Percentiles rank a stretch among this genome's conserved stretches.
Evolutionary conservation across 2,888 invertebrate species (phyloP).

Genomic region (Heliconius ethilla): DNA sequence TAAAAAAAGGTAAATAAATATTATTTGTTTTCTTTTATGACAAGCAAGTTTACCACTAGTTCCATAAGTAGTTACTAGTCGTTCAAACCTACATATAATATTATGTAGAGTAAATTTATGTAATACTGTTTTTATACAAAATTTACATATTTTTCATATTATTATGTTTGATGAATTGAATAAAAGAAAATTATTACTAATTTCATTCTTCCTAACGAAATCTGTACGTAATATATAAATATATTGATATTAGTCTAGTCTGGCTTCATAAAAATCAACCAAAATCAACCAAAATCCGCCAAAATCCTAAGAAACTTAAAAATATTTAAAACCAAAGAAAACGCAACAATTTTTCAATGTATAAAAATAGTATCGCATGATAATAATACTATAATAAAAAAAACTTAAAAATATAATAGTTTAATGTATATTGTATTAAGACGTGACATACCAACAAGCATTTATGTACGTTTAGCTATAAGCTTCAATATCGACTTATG

Average conservation of each 20-base stretch:
- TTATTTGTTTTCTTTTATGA: slow-evolving; percentile 1
- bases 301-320: slow-evolving; percentile 17
- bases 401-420: no score
- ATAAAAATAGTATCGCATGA: slow-evolving; percentile 54
- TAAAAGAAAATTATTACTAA: neutral
- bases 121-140: slow-evolving; percentile 45
- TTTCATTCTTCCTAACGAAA: neutral
- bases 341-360: slow-evolving; percentile 24
- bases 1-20: no score
- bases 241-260: slow-evolving; percentile 2
- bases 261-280: neutral
- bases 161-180: neutral
- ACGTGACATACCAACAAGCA: slow-evolving; percentile 72
- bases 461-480: slow-evolving; percentile 60
- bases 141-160: neutral
- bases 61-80: slow-evolving; percentile 45
- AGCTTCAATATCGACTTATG: slow-evolving; percentile 56
- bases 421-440: slow-evolving; percentile 39
- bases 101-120: neutral
- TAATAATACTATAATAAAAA: slow-evolving; percentile 42
- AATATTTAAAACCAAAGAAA: slow-evolving; percentile 25
- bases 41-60: slow-evolving; percentile 33
- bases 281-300: slow-evolving; percentile 7
- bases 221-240: neutral
- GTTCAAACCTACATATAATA: slow-evolving; percentile 15